Evolutionary conservation across 1,140 invertebrate species (phyloP).

Genomic region (Saxidomus purpurata): DNA sequence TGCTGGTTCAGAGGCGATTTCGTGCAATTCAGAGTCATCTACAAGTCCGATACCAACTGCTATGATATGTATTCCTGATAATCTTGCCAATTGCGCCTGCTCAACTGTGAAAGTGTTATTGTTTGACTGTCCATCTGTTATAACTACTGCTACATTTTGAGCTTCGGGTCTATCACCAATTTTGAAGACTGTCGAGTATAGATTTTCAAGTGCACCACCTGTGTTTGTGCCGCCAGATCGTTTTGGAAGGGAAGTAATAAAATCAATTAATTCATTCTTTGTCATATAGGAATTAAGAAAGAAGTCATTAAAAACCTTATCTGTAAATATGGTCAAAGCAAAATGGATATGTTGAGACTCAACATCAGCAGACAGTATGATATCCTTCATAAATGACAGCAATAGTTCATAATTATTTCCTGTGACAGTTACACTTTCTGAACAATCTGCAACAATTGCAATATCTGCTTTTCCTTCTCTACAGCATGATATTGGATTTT

Average conservation of each 20-base stretch:
- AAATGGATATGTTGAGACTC: background rate
- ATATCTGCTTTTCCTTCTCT: background rate
- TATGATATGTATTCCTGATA: slow-evolving; percentile 16
- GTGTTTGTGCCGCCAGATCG: background rate
- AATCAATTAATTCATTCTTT: background rate
- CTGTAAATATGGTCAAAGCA: slow-evolving; percentile 11
- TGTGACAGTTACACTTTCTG: background rate
- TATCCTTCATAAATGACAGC: background rate
- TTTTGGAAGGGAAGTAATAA: background rate
- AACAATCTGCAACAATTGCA: slow-evolving; percentile 12
- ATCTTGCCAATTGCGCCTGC: background rate
- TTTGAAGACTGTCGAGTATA: background rate
- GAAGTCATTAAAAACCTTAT: slow-evolving; percentile 22
- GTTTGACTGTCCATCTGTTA: slow-evolving; percentile 28
- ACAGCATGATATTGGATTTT: background rate
- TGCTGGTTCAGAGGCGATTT: slow-evolving; percentile 19
- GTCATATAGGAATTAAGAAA: background rate
- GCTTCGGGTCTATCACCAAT: background rate
- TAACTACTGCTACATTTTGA: slow-evolving; percentile 6
- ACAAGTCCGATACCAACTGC: background rate
- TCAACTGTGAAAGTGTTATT: background rate
- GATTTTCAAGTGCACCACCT: slow-evolving; percentile 30
- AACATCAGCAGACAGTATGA: background rate
- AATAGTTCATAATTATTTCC: background rate
- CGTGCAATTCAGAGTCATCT: background rate